Evolutionary conservation across 2,797 vertebrate genomes (phyloP), one percentile per base, ranked within the genome.

Genomic region (Crocidura indochinensis): DNA sequence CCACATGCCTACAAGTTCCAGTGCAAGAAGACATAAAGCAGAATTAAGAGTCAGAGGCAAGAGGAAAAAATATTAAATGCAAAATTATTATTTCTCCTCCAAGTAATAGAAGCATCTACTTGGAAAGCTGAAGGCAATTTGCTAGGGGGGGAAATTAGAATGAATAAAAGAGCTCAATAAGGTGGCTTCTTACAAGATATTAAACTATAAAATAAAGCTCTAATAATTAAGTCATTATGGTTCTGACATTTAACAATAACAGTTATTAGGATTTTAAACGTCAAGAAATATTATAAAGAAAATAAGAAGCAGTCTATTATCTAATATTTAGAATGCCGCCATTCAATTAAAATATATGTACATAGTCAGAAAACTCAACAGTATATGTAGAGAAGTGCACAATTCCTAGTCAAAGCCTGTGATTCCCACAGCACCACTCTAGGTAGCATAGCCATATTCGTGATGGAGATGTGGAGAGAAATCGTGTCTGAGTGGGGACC

Each of bases 181-280:
- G 38, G 60, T 84, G 73, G 10, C 27, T 86, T 65, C 62, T 68
- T 47, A 11, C 2, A 62, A 68, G 29, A 81, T 71, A 90, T 14
- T 76, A 93, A 94, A 8, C 22, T 29, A 74, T 24, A 78, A 38
- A 71, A 87, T 24, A 69, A 92, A 93, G 67, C 53, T 44, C 19
- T 51, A 65, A 75, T 90, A 56, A 92, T 84, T 74, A 95, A 90
- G 84, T 90, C 87, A 90, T 27, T 77, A 77, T 78, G 46, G 46
- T 53, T 46, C 46, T 62, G 22, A 31, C 29, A 68, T 67, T 88
- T 73, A 78, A 81, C 79, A 84, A 44, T 75, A 76, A 51, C 60
- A 77, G 77, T 46, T 88, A 60, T 83, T 46, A 77, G 56, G 29
- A 12, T 67, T 85, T 72, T 88, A 68, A 92, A 77, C 56, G 74